Percentiles rank a stretch among this genome's conserved stretches.
Conservation (phyloP, 2,797 vertebrate species). For the Eulemur mongoz region DNA sequence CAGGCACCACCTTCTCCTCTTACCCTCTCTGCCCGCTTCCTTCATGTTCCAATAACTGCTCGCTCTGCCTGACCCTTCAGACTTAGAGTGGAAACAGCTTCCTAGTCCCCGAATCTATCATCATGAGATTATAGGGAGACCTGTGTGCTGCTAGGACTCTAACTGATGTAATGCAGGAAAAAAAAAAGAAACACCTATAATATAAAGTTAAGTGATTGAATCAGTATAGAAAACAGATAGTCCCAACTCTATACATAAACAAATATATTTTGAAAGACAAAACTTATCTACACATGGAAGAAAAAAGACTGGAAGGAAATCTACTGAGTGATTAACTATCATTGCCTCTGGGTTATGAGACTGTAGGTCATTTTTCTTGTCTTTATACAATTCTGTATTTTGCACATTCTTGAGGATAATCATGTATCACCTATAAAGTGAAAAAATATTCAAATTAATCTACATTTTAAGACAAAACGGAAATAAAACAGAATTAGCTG, state of each 20-base stretch:
- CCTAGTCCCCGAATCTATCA: background rate
- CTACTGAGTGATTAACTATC: background rate
- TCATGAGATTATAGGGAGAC: background rate
- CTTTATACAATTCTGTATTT: background rate
- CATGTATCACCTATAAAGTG: background rate
- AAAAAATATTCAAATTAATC: background rate
- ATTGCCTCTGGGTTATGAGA: background rate
- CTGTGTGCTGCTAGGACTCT: background rate
- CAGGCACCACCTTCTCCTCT: background rate
- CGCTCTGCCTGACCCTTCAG: background rate
- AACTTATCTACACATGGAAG: background rate
- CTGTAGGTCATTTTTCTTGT: background rate
- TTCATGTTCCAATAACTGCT: background rate
- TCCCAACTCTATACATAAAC: background rate
- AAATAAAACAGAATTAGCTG: conserved; percentile 9
- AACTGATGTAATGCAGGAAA: background rate
- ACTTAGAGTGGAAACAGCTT: background rate
- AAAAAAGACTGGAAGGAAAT: background rate
- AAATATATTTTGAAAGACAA: background rate
- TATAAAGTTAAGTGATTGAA: background rate
- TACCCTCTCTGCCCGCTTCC: rapidly evolving
- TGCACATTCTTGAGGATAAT: conserved; percentile 25
- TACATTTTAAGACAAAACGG: conserved; percentile 38
- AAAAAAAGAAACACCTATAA: background rate
- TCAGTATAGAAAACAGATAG: background rate